These are phyloP conservation scores for Pterostichus madidus DNA, from an alignment of 2,888 invertebrate genomes.

Conservation along the genomic window DNA sequence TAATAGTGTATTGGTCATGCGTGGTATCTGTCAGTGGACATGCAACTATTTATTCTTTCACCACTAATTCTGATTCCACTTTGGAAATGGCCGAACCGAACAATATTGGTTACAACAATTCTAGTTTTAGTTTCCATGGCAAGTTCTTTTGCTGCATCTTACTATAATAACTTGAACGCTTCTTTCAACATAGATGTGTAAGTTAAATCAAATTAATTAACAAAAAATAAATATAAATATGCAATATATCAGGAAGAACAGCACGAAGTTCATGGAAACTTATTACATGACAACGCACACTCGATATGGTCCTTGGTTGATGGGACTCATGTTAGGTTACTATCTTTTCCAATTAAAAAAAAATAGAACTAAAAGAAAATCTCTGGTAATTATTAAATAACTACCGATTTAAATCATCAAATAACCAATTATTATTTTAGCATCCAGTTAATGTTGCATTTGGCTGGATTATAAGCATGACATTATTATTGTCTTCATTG, in stretches of 20 bases:
- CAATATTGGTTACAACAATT: neutral
- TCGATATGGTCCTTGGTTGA: constrained; percentile 43
- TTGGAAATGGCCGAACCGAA: constrained; percentile 70
- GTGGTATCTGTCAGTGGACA: constrained; percentile 69
- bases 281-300: constrained; percentile 35
- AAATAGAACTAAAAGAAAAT: constrained; percentile 5
- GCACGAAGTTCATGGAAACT: neutral
- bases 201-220: neutral
- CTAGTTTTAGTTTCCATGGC: constrained; percentile 49
- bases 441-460: constrained; percentile 12
- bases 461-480: constrained; percentile 19
- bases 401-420: neutral
- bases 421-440: neutral
- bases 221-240: neutral
- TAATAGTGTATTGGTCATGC: constrained; percentile 70
- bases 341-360: constrained; percentile 29
- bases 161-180: constrained; percentile 68
- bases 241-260: neutral
- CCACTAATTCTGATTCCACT: constrained; percentile 68
- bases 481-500: neutral
- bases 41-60: constrained; percentile 68
- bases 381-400: constrained; percentile 24
- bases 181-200: constrained; percentile 52
- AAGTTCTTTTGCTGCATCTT: constrained; percentile 48
- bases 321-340: constrained; percentile 42